A percentile compares a stretch with the other conserved stretches of the same genome.
Evolutionary conservation across 2,113 vertebrate genomes (phyloP).

Genomic region (Synchiropus splendidus): DNA sequence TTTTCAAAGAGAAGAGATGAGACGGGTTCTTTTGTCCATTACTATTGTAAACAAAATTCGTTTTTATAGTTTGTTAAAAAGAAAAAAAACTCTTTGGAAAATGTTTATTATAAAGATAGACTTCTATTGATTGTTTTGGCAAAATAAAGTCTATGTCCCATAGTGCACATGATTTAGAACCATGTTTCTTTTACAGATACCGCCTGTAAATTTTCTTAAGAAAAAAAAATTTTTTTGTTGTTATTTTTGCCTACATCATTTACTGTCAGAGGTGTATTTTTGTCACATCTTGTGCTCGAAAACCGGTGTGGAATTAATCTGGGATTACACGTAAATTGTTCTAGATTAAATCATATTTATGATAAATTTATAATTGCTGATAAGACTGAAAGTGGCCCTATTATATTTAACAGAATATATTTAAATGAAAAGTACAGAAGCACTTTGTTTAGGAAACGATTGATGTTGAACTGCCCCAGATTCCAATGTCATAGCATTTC

Average conservation of each 20-base stretch:
- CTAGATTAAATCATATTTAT: not conserved
- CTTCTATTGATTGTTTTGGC: constrained; percentile 42
- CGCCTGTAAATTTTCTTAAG: constrained; percentile 32
- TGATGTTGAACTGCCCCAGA: not conserved
- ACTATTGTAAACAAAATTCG: too few relatives aligned
- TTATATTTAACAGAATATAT: constrained; percentile 4
- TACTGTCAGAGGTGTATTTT: too few relatives aligned
- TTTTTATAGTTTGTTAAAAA: too few relatives aligned
- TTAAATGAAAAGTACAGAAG: constrained; percentile 36
- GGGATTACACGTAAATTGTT: too few relatives aligned
- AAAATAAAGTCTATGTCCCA: constrained; percentile 36
- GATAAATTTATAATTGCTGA: constrained; percentile 25
- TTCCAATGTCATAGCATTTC: constrained; percentile 22
- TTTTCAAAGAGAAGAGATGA: constrained; percentile 94
- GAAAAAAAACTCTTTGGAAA: constrained; percentile 9
- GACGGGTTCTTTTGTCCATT: not conserved
- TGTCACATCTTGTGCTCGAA: constrained; percentile 6
- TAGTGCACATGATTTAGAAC: constrained; percentile 8
- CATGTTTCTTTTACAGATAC: constrained; percentile 37
- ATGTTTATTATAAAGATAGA: constrained; percentile 41
- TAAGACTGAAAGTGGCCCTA: constrained; percentile 10
- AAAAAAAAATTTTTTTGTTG: too few relatives aligned
- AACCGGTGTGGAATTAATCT: too few relatives aligned
- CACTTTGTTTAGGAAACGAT: constrained; percentile 52
- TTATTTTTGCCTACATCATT: constrained; percentile 16